phyloP scores from a whole-genome alignment of 2,888 invertebrate species.

The Pemphredon lugubris region DNA sequence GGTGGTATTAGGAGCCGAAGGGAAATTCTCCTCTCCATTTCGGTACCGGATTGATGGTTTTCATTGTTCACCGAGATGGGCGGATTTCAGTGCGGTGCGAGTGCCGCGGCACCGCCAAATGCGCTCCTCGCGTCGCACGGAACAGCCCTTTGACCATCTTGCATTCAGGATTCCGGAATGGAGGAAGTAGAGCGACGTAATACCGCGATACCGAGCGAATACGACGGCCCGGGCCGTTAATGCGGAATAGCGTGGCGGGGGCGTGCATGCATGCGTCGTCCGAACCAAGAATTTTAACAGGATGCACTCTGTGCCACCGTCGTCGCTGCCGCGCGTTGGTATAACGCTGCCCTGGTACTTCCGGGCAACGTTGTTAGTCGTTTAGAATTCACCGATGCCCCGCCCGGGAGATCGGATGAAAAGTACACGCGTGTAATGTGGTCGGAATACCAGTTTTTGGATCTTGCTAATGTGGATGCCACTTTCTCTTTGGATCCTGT shows the following conservation, averaged over 20 bases:
- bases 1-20: background rate
- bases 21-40: conserved; percentile 59
- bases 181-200: conserved; percentile 55
- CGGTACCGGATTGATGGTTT: conserved; percentile 71
- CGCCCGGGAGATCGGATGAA: too few relatives aligned
- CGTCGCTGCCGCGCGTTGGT: background rate
- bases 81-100: conserved; percentile 60
- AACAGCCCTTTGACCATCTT: conserved; percentile 60
- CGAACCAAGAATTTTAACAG: conserved; percentile 50
- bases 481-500: too few relatives aligned
- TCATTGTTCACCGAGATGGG: conserved; percentile 72
- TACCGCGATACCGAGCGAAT: conserved; percentile 33
- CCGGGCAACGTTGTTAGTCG: conserved; percentile 20
- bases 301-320: background rate
- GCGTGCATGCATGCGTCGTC: conserved; percentile 27
- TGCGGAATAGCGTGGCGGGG: conserved; percentile 38
- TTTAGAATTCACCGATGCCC: background rate
- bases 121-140: conserved; percentile 46
- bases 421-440: too few relatives aligned
- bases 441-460: too few relatives aligned
- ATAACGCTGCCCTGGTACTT: too few relatives aligned
- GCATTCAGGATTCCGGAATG: conserved; percentile 56
- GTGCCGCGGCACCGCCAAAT: conserved; percentile 46
- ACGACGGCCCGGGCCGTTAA: conserved; percentile 27
- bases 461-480: too few relatives aligned